phyloP scores from a whole-genome alignment of 1,140 invertebrate genomes.

The Notospermus geniculatus region DNA sequence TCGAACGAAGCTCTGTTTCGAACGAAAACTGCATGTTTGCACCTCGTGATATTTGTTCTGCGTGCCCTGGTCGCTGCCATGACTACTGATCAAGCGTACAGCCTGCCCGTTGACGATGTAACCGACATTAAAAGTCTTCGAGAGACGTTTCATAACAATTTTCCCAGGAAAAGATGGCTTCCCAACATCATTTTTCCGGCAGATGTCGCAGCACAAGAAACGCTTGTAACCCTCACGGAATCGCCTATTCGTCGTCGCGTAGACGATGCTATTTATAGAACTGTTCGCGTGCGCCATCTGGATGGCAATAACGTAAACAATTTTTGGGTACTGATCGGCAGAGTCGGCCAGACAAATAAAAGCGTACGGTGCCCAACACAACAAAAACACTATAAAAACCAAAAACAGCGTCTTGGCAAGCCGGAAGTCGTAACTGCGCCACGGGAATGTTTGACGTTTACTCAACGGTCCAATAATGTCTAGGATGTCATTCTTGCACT shows the following conservation, averaged over 20 bases:
- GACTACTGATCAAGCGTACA: too few relatives aligned
- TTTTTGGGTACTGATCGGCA: constrained; percentile 12
- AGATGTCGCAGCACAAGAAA: not conserved
- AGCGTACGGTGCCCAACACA: constrained; percentile 26
- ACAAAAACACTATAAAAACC: constrained; percentile 24
- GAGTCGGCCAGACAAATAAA: constrained; percentile 15
- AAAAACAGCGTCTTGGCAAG: constrained; percentile 27
- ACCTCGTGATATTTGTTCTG: too few relatives aligned
- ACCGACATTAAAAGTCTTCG: too few relatives aligned
- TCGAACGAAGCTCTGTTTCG: too few relatives aligned
- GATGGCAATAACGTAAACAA: constrained; percentile 25
- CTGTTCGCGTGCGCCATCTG: constrained; percentile 32
- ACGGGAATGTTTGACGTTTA: not conserved
- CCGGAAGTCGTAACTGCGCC: constrained; percentile 10
- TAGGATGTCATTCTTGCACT: not conserved
- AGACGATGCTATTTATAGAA: constrained; percentile 31
- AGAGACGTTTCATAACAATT: too few relatives aligned
- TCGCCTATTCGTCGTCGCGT: constrained; percentile 28
- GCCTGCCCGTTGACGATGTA: too few relatives aligned
- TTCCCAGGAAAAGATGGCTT: too few relatives aligned
- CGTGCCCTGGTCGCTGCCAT: too few relatives aligned
- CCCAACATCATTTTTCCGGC: too few relatives aligned
- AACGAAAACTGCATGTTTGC: too few relatives aligned
- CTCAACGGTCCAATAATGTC: not conserved
- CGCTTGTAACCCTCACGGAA: constrained; percentile 16